Base-by-base conservation (phyloP, 2,888 invertebrate genomes). In the Diploptera punctata region DNA sequence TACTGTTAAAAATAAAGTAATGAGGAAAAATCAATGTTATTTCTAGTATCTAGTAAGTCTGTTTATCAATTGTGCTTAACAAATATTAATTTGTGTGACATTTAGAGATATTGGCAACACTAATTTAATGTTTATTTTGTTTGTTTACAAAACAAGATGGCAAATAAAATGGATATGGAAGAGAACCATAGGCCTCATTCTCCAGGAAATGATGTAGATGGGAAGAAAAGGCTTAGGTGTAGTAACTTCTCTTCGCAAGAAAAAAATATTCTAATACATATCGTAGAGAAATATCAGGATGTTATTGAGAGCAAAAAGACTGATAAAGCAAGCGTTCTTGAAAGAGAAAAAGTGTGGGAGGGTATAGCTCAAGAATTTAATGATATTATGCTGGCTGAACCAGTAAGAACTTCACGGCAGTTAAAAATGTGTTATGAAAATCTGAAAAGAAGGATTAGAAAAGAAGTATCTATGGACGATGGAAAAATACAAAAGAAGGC, bases 401-500 rank as follows among this genome's bases (percentile, higher is more conserved):
- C 71, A 16, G 21, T 69, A 24, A 60, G 74, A 54, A 71, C 71
- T 24, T 24, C 71, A 5, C 68, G 60, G 52, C 74, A 74, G 38
- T 44, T 74, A 26, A 74, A 71, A 62, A 68, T 71, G 68, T 74
- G 74, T 33, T 74, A 74, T 29, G 71, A 74, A 38, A 74, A 74
- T 54, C 26, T 74, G 9, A 74, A 74, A 52, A 60, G 71, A 31
- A 74, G 52, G 47, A 65, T 73, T 3, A 70, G 38, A 24, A 69
- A 33, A 29, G 65, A 73, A 67, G 38, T 44, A 2, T 33, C 10
- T 7, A 24, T 7, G 13, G 71, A 57, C 5, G 71, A 67, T 31
- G 7, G 52, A 24, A 71, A 71, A 19, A 13, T 26, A 18, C 13
- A 13, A 21, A 71, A 71, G 54, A 21, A 21, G 21, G 33, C 9